phyloP scores from a whole-genome alignment of 2,888 invertebrate species.

The Cartodere bifasciata region DNA sequence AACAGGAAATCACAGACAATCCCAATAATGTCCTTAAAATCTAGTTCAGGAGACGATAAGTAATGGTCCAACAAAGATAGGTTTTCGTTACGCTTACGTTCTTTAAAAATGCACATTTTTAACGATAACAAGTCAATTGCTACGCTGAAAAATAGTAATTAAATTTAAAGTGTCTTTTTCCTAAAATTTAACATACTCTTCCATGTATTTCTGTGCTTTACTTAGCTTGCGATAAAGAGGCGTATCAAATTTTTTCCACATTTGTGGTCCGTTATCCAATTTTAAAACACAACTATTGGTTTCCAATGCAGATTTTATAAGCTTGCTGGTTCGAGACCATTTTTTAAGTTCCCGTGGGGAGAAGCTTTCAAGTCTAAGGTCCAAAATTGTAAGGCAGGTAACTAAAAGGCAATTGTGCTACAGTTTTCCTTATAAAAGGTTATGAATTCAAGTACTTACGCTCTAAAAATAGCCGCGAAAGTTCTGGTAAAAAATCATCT shows the following conservation, averaged over 20 bases:
- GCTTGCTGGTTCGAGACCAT: constrained; percentile 49
- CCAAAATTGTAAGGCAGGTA: constrained; percentile 59
- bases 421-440: not conserved
- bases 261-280: constrained; percentile 53
- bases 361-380: constrained; percentile 56
- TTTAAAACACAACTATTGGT: constrained; percentile 59
- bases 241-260: constrained; percentile 63
- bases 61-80: constrained; percentile 50
- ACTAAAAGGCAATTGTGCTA: constrained; percentile 41
- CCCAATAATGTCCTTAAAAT: constrained; percentile 68
- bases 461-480: constrained; percentile 67
- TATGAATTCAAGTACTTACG: constrained; percentile 39
- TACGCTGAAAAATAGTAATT: constrained; percentile 39
- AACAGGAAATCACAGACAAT: constrained; percentile 74
- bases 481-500: constrained; percentile 52
- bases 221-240: constrained; percentile 56
- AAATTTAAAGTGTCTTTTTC: constrained; percentile 1
- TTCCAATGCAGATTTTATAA: constrained; percentile 59
- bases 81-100: constrained; percentile 19
- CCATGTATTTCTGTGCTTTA: constrained; percentile 58
- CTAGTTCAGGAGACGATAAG: constrained; percentile 52
- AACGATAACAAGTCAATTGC: constrained; percentile 51
- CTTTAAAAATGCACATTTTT: constrained; percentile 40
- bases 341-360: constrained; percentile 42
- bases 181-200: constrained; percentile 36